Evolutionary conservation across 1,140 invertebrate genomes (phyloP).

Genomic region (Cotesia chilonis): DNA sequence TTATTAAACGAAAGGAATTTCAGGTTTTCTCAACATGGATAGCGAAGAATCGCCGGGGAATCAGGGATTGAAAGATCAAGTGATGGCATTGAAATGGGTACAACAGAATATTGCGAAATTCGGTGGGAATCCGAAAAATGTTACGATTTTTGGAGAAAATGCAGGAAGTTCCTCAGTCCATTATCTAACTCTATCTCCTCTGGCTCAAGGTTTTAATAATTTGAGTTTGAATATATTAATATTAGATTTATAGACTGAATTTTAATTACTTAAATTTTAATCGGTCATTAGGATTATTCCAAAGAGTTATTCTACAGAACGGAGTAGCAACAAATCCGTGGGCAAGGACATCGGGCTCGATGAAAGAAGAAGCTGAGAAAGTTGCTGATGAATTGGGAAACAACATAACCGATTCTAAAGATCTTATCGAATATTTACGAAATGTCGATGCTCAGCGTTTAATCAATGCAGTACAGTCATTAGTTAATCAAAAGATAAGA

Average conservation of each 20-base stretch:
- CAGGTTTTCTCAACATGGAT: too few species aligned
- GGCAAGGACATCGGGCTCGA: slow-evolving; percentile 45
- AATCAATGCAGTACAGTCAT: background rate
- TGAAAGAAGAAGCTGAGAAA: slow-evolving; percentile 55
- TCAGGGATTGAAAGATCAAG: too few species aligned
- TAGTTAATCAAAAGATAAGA: background rate
- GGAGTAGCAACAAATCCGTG: slow-evolving; percentile 64
- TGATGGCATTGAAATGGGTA: too few species aligned
- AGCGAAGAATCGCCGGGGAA: too few species aligned
- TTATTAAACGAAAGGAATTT: too few species aligned
- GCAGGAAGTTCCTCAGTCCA: slow-evolving; percentile 53
- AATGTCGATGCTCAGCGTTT: slow-evolving; percentile 48
- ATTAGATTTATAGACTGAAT: too few species aligned
- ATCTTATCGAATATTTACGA: slow-evolving; percentile 62
- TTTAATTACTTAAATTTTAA: too few species aligned
- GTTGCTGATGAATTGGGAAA: slow-evolving; percentile 60
- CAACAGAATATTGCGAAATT: too few species aligned
- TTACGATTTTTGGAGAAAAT: background rate
- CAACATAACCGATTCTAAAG: slow-evolving; percentile 56
- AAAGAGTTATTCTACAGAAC: slow-evolving; percentile 71
- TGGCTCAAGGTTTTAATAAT: slow-evolving; percentile 42
- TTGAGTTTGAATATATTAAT: background rate
- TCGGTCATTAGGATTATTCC: slow-evolving; percentile 61
- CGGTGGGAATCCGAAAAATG: background rate
- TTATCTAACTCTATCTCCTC: slow-evolving; percentile 45